Evolutionary conservation across 1,140 invertebrate genomes (phyloP), one percentile per base, ranked within the genome.

Genomic region (Caenorhabditis brenneri): DNA sequence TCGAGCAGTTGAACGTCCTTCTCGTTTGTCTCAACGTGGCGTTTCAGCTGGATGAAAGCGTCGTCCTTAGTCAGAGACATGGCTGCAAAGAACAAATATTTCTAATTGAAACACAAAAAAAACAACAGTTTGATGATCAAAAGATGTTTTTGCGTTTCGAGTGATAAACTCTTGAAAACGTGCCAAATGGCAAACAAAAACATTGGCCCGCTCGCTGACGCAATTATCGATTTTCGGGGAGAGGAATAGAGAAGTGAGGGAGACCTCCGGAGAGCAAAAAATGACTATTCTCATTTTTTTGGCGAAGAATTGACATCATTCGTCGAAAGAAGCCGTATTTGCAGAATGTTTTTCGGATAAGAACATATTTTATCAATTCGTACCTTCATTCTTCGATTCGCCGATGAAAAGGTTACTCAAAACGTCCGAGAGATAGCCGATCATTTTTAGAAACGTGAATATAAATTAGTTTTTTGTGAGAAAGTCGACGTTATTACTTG

Each of bases 1-100:
- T 90, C 79, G 10, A 55, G 33, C 16, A 90, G 58, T 19, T 90
- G 87, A 31, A 91, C 29, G n/a, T 19, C 27, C 83, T 87, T 87
- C 53, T 85, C 86, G 55, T 83, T 49, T n/a, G 60, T 69, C 22
- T 87, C 86, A 22, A 87, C 80, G 51, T 82, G 81, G 69, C 16
- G n/a, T 33, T 87, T 81, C 27, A 89, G 86, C 42, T 85, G 49
- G 12, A 65, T 22, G 83, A 87, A 89, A 19, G 83, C 82, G 24
- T 22, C 27, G 78, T 90, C 89, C 24, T 79, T 36, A 19, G 87
- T 49, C 79, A 89, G 80, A n/a, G 88, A 60, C 85, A 84, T 84
- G 15, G 9, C 39, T 53, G 78, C 19, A 80, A 60, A 2, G 22
- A 36, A 16, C 9, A 39, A 29, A 1, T 15, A n/a, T 74, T 74